phyloP scores from a whole-genome alignment of 2,888 invertebrate genomes.

The Odiellus spinosus region DNA sequence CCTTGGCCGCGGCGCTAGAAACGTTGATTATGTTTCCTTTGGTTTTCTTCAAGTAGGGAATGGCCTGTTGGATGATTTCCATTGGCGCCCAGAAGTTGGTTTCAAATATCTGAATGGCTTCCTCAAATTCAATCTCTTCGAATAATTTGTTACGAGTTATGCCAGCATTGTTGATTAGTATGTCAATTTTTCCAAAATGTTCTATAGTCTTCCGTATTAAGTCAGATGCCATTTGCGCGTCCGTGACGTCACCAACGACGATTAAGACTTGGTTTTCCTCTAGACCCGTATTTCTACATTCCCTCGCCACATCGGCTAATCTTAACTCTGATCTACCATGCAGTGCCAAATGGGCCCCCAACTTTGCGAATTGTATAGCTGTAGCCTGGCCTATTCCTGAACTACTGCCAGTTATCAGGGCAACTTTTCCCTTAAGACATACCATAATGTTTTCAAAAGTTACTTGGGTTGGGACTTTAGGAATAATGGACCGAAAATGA shows the following conservation, averaged over 20 bases:
- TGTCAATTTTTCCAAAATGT: conserved; percentile 22
- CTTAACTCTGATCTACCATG: conserved; percentile 53
- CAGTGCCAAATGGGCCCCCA: conserved; percentile 56
- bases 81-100: too few relatives aligned
- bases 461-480: too few relatives aligned
- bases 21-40: too few relatives aligned
- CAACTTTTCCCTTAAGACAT: too few relatives aligned
- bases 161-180: conserved; percentile 82
- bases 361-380: conserved; percentile 53
- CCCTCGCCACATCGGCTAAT: conserved; percentile 42
- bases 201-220: neutral
- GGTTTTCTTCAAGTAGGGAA: too few relatives aligned
- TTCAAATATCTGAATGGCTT: too few relatives aligned
- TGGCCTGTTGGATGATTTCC: too few relatives aligned
- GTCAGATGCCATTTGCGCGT: neutral
- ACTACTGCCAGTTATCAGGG: conserved; percentile 44
- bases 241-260: conserved; percentile 27
- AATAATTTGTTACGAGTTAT: too few relatives aligned
- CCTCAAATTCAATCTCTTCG: too few relatives aligned
- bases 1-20: too few relatives aligned
- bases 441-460: too few relatives aligned
- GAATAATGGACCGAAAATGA: too few relatives aligned
- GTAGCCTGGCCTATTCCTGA: conserved; percentile 73
- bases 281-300: conserved; percentile 33
- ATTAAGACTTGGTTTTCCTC: conserved; percentile 20